A percentile compares a stretch with the other conserved stretches of the same genome.
phyloP scores from a whole-genome alignment of 1,140 invertebrate genomes.

The Caerostris darwini region DNA sequence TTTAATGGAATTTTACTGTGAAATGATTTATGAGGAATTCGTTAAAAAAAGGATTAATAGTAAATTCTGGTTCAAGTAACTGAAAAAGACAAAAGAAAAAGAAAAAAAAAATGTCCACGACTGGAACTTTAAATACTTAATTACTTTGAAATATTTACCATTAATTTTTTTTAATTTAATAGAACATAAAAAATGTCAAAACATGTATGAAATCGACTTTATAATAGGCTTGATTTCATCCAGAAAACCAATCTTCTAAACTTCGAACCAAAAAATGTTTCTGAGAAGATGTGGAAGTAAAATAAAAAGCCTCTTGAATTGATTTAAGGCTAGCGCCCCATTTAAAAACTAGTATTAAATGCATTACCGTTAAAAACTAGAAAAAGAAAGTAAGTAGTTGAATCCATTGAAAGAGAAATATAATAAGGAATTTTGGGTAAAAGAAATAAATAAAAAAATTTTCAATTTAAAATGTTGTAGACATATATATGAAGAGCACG shows the following conservation, averaged over 20 bases:
- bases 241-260: conserved; percentile 5
- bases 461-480: conserved; percentile 8
- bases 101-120: too few species aligned
- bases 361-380: not conserved
- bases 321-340: not conserved
- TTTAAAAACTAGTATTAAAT: conserved; percentile 10
- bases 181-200: not conserved
- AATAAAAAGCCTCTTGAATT: not conserved
- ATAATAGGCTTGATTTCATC: conserved; percentile 3
- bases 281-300: not conserved
- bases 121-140: too few species aligned
- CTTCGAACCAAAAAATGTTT: not conserved
- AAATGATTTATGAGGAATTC: too few species aligned
- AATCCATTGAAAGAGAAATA: not conserved
- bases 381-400: not conserved
- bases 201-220: not conserved
- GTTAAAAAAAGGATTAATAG: too few species aligned
- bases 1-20: too few species aligned
- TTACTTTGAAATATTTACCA: too few species aligned
- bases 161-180: not conserved
- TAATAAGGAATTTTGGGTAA: not conserved
- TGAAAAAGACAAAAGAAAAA: too few species aligned
- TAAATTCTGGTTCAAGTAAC: too few species aligned
- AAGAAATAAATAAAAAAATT: not conserved
- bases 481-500: not conserved